Evolutionary conservation across 1,140 invertebrate species (phyloP).

Genomic region (Drosophila kepulauana): DNA sequence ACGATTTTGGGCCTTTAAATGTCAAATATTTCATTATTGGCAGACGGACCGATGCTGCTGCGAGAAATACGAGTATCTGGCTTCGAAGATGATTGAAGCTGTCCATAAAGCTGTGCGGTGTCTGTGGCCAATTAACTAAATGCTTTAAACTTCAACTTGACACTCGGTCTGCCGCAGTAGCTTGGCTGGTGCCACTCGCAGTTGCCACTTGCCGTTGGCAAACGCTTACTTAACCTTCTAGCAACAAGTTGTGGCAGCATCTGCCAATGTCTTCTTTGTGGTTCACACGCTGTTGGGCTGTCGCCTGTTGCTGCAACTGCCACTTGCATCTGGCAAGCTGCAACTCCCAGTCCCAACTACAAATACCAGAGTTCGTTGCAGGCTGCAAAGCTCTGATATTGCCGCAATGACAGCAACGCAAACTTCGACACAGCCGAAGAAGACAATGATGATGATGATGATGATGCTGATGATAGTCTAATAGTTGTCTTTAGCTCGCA

Average conservation of each 20-base stretch:
- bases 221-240: constrained; percentile 70
- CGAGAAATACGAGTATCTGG: constrained; percentile 25
- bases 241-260: background rate
- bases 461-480: constrained; percentile 48
- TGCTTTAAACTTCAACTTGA: constrained; percentile 82
- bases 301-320: constrained; percentile 36
- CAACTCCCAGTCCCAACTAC: constrained; percentile 48
- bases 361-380: constrained; percentile 79
- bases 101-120: constrained; percentile 38
- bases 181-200: constrained; percentile 16
- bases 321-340: constrained; percentile 26
- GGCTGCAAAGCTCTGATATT: constrained; percentile 22
- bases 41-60: constrained; percentile 7
- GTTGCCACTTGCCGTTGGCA: constrained; percentile 6
- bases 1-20: constrained; percentile 49
- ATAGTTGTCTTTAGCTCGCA: constrained; percentile 36
- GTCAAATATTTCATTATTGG: constrained; percentile 68
- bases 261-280: constrained; percentile 23
- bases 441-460: constrained; percentile 17
- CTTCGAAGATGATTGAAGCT: constrained; percentile 35
- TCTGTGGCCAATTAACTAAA: constrained; percentile 56
- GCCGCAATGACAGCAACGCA: no score
- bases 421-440: background rate
- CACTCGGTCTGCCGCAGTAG: constrained; percentile 43
- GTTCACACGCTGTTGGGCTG: constrained; percentile 77